Conservation (phyloP, 2,113 vertebrate genomes). For the Chascanopsetta lugubris region DNA sequence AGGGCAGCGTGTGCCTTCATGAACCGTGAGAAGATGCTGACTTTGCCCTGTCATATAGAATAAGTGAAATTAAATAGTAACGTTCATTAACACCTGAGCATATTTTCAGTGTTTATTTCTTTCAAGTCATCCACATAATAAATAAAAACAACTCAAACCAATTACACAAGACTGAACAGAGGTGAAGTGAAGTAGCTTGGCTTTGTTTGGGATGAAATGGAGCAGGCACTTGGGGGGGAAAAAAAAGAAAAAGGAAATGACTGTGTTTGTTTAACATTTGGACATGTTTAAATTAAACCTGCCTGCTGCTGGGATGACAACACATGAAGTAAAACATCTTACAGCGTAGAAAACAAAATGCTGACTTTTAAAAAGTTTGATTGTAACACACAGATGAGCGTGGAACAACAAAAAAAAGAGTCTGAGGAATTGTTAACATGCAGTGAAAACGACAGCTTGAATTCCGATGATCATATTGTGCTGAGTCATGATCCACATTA, state of each 20-base stretch:
- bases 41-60: not conserved
- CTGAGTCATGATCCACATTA: constrained; percentile 15
- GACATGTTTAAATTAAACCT: constrained; percentile 39
- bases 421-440: constrained; percentile 50
- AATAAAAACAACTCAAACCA: constrained; percentile 79
- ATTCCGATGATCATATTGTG: too few relatives aligned
- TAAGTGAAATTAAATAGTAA: not conserved
- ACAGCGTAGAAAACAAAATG: constrained; percentile 59
- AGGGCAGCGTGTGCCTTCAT: constrained; percentile 62
- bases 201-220: constrained; percentile 55
- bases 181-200: constrained; percentile 52
- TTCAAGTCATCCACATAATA: constrained; percentile 80
- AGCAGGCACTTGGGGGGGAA: constrained; percentile 61
- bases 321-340: constrained; percentile 47
- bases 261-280: constrained; percentile 51
- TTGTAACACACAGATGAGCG: constrained; percentile 25
- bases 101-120: constrained; percentile 79
- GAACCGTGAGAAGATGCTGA: too few relatives aligned
- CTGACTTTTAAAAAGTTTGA: constrained; percentile 23
- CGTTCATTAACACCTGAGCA: constrained; percentile 3
- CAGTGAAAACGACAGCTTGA: constrained; percentile 36
- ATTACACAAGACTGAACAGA: constrained; percentile 63
- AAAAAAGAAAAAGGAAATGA: constrained; percentile 38
- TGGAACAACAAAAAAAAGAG: constrained; percentile 19
- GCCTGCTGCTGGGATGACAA: constrained; percentile 39